These are phyloP conservation scores for Nycticorax nycticorax DNA, from an alignment of 2,113 vertebrate genomes.

Conservation along the genomic window DNA sequence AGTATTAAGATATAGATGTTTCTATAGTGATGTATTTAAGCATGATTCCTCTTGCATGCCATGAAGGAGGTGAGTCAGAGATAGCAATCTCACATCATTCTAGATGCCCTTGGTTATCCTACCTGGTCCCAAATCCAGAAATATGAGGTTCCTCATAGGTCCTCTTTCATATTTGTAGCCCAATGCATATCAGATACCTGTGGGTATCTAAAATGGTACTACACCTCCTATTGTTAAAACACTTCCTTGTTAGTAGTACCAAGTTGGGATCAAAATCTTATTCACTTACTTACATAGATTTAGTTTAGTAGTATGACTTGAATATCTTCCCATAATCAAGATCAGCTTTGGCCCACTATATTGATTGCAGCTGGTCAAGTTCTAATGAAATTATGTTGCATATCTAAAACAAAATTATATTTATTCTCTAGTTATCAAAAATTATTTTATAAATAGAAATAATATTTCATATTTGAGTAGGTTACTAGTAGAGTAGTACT, in stretches of 20 bases:
- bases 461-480: neutral
- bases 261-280: neutral
- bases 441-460: neutral
- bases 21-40: neutral
- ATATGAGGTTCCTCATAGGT: neutral
- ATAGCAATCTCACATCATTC: neutral
- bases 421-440: neutral
- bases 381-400: neutral
- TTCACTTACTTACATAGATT: neutral
- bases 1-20: neutral
- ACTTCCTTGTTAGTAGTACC: neutral
- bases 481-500: neutral
- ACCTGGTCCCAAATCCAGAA: neutral
- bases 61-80: neutral
- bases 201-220: neutral
- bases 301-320: neutral
- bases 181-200: neutral
- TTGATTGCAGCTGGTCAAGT: neutral
- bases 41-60: neutral
- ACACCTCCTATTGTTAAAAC: neutral
- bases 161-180: neutral
- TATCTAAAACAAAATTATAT: neutral
- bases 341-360: neutral
- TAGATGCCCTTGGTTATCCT: neutral
- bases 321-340: neutral